Percentiles rank a stretch among this genome's conserved stretches.
Conservation (phyloP, 1,140 invertebrate species). For the Glomeris maerens region DNA sequence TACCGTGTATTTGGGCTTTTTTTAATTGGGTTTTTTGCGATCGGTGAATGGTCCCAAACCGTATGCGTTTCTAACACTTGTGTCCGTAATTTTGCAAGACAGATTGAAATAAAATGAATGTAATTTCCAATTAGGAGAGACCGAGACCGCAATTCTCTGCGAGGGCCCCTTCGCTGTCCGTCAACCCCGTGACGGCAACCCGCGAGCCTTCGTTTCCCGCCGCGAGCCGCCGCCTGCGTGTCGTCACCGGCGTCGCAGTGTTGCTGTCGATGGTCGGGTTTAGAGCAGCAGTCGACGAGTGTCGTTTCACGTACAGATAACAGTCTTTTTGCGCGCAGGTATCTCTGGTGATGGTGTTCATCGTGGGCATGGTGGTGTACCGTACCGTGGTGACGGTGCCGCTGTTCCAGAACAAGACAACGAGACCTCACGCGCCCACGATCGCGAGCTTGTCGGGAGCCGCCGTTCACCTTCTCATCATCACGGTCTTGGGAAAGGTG, state of each 20-base stretch:
- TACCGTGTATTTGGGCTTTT: too few relatives aligned
- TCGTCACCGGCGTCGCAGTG: slow-evolving; percentile 35
- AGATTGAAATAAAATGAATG: background rate
- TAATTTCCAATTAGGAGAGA: slow-evolving; percentile 27
- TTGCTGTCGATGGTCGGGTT: slow-evolving; percentile 35
- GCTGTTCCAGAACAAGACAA: slow-evolving; percentile 43
- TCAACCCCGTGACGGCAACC: slow-evolving; percentile 39
- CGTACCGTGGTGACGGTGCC: slow-evolving; percentile 47
- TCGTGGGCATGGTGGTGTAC: slow-evolving; percentile 59
- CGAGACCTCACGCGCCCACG: slow-evolving; percentile 41
- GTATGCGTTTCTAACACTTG: too few relatives aligned
- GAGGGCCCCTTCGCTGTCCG: slow-evolving; percentile 32
- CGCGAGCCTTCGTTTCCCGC: slow-evolving; percentile 43
- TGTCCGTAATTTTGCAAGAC: too few relatives aligned
- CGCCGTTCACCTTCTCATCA: slow-evolving; percentile 52
- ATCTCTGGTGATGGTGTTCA: slow-evolving; percentile 52
- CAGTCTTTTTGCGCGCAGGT: slow-evolving; percentile 36
- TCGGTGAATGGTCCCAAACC: too few relatives aligned
- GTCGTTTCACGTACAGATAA: background rate
- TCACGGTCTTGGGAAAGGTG: slow-evolving; percentile 44
- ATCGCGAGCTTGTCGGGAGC: slow-evolving; percentile 54
- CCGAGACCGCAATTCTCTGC: slow-evolving; percentile 47
- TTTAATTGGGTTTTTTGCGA: too few relatives aligned
- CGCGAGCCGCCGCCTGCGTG: slow-evolving; percentile 29
- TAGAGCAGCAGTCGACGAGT: background rate